Conservation (phyloP, 2,113 vertebrate genomes). For the Zingel zingel region DNA sequence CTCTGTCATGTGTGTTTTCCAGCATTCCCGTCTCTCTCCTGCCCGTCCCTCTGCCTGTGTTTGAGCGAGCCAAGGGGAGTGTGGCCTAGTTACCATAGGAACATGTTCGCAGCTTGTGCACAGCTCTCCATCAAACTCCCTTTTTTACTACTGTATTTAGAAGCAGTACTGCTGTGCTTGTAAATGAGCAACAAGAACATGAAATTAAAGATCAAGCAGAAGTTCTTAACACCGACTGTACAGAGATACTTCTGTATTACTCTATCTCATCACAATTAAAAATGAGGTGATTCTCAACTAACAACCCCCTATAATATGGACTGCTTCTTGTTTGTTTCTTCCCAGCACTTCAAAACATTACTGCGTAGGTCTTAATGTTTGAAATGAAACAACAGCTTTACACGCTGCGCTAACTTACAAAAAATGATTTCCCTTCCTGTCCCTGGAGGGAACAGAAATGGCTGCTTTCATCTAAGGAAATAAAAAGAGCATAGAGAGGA, state of each 20-base stretch:
- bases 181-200: conserved; percentile 36
- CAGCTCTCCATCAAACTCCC: conserved; percentile 61
- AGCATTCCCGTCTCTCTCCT: conserved; percentile 48
- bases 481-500: conserved; percentile 31
- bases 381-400: conserved; percentile 49
- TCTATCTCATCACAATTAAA: conserved; percentile 5
- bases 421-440: conserved; percentile 26
- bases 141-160: conserved; percentile 63
- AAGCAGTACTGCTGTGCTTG: conserved; percentile 36
- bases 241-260: neutral
- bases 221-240: conserved; percentile 3
- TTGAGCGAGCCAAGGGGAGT: conserved; percentile 64
- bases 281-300: conserved; percentile 8
- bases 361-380: conserved; percentile 2
- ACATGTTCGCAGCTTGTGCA: conserved; percentile 68
- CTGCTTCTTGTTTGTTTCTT: conserved; percentile 18
- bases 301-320: neutral
- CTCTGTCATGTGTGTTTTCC: conserved; percentile 48
- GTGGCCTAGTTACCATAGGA: conserved; percentile 81
- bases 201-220: conserved; percentile 12
- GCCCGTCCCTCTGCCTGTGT: conserved; percentile 55
- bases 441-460: conserved; percentile 52
- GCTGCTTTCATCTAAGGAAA: conserved; percentile 62
- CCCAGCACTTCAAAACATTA: neutral
- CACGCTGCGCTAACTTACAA: conserved; percentile 16